A percentile compares a stretch with the other conserved stretches of the same genome.
Evolutionary conservation across 1,140 invertebrate species (phyloP).

Genomic region (Ylistrum balloti): DNA sequence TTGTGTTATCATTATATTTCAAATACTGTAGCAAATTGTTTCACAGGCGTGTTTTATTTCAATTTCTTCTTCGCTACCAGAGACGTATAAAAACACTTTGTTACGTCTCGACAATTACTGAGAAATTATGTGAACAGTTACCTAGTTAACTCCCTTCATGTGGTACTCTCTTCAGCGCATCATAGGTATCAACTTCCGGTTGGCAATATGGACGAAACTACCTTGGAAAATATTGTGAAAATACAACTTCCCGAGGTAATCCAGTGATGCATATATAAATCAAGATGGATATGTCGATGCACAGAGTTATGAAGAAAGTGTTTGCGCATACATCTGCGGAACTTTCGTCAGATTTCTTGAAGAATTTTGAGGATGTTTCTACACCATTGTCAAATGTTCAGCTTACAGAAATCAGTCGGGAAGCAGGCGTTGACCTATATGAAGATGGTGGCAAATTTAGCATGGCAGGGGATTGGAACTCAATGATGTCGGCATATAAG

Average conservation of each 20-base stretch:
- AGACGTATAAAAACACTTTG: too few species aligned
- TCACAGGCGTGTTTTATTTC: too few species aligned
- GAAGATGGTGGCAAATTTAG: slow-evolving; percentile 10
- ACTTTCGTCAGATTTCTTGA: background rate
- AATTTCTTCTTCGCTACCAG: too few species aligned
- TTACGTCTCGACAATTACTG: too few species aligned
- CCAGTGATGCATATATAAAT: background rate
- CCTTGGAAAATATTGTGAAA: background rate
- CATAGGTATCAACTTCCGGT: slow-evolving; percentile 33
- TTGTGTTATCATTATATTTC: too few species aligned
- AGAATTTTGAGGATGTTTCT: background rate
- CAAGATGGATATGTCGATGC: slow-evolving; percentile 32
- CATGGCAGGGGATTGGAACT: slow-evolving; percentile 30
- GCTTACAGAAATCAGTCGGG: slow-evolving; percentile 24
- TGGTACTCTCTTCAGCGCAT: slow-evolving; percentile 8
- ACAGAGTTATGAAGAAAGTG: slow-evolving; percentile 8
- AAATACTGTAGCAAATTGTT: too few species aligned
- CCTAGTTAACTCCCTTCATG: background rate
- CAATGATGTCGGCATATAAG: background rate
- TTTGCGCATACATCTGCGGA: background rate
- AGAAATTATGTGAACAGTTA: too few species aligned
- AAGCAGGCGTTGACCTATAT: slow-evolving; percentile 2
- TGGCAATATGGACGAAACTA: background rate
- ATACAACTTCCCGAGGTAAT: background rate
- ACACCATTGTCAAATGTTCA: background rate